Base-by-base conservation (phyloP, 2,113 vertebrate genomes). In the Nerophis ophidion region DNA sequence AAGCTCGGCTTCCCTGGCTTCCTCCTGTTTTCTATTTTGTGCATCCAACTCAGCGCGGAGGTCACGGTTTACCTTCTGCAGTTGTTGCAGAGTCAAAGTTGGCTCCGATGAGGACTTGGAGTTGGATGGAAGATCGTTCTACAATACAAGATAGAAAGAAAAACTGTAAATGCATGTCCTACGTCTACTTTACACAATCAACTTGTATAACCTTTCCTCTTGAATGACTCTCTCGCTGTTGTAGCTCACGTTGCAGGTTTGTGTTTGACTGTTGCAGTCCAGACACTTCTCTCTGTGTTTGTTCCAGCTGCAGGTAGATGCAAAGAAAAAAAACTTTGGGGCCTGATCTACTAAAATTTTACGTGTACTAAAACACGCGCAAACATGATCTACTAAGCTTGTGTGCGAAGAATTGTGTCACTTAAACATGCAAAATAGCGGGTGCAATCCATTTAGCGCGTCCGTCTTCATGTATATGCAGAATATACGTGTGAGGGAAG, bases 21-120 rank as follows among this genome's bases (percentile, higher is more conserved):
- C 92, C 44, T 92, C 91, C 3, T 94, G 92, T 81, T 84, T 92
- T 51, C 72, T 89, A 71, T 88, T 92, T 57, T 92, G 91, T 56
- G 87, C 86, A 84, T 93, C 93, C 72, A 96, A 81, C 80, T 96
- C 92, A 1, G 54, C 83, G 70, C 88, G 91, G 65, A 94, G 92
- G 33, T 95, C 93, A 63, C 88, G 90, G 77, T 93, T 96, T 68
- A 92, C 88, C 89, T 90, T 93, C 78, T 93, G 93, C 74, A 95
- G 91, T 69, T 63, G 91, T 81, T 92, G 89, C 84, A 93, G 88
- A 67, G 91, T 86, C 62, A 87, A 84, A 36, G 89, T 83, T 56
- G 90, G 87, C 45, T 91, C 91, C 45, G 87, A 60, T 78, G 91
- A 86, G 53, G 87, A 47, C 36, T 19, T 68, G 36, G 55, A 48